Evolutionary conservation across 2,113 vertebrate genomes (phyloP), one percentile per base, ranked within the genome.

Genomic region (Ceyx melanurus): DNA sequence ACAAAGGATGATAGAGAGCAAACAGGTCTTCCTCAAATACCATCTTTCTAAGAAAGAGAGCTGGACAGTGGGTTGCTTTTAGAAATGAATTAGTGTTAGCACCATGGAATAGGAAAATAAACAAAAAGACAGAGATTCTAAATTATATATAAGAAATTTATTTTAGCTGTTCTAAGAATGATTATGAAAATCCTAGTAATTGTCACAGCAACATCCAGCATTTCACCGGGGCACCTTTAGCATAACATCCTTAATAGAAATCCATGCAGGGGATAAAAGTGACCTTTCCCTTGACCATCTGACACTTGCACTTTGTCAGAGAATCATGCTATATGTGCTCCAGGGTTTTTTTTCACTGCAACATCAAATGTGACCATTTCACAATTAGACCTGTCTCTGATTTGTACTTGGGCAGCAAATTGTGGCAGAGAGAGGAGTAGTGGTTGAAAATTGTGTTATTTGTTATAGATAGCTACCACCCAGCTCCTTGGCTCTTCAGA

Each of bases 401-500:
- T 62, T 64, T 26, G 37, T 61, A 46, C 50, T 74, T 2, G 1
- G 51, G 48, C 25, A 21, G 48, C 12, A 40, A 42, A 21, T 18
- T 51, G 5, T 25, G 54, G 28, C 48, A 73, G n/a, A 53, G 48
- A 29, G 28, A 28, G 50, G 2, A 46, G 37, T 20, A 53, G n/a
- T 3, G 28, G 8, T 6, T 42, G 21, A 31, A 45, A 81, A 65
- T 33, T 2, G 0, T 19, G 28, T 80, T 64, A 46, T 1, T 0
- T 31, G 25, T 56, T 42, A 35, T 9, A 58, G 29, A 15, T 4
- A 71, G 40, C 21, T 65, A 29, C n/a, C 18, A 65, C 4, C 7
- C 4, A 1, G 28, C 19, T 67, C 28, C 43, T 76, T 1, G 3
- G 21, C 80, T 53, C 33, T 40, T 37, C 65, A 56, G 26, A 50